phyloP scores from a whole-genome alignment of 2,113 vertebrate genomes.

The Odocoileus hemionus region DNA sequence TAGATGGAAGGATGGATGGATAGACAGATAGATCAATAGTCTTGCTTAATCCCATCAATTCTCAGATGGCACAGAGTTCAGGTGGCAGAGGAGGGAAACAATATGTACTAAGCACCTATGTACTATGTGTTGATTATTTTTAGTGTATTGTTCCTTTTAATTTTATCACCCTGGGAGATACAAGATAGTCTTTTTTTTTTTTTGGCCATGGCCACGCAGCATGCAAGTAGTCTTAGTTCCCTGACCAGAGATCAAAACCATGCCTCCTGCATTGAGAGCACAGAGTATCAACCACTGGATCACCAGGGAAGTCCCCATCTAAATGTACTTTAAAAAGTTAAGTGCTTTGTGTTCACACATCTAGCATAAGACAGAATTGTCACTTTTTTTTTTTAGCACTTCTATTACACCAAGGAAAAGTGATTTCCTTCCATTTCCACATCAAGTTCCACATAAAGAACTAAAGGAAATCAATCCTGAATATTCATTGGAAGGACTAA shows the following conservation, averaged over 20 bases:
- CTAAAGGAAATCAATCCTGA: background rate
- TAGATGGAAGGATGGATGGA: background rate
- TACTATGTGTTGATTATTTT: background rate
- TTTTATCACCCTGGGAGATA: background rate
- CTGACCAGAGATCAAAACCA: background rate
- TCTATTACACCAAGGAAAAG: background rate
- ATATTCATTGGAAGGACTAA: background rate
- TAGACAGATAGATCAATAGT: background rate
- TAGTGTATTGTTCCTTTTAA: background rate
- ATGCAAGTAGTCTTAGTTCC: background rate
- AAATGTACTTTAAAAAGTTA: background rate
- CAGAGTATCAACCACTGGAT: background rate
- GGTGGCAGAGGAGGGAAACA: background rate
- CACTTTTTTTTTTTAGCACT: background rate
- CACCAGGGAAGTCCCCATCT: background rate
- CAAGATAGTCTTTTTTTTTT: background rate
- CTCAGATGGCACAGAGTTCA: background rate
- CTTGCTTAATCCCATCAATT: background rate
- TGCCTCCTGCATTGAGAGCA: background rate
- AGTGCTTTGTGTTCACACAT: background rate
- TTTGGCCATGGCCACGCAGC: accelerated
- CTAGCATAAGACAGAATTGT: background rate
- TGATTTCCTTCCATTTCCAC: background rate
- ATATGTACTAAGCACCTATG: background rate
- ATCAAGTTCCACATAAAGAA: background rate